Evolutionary conservation across 2,113 vertebrate genomes (phyloP), one percentile per base, ranked within the genome.

Genomic region (Donacobius atricapilla): DNA sequence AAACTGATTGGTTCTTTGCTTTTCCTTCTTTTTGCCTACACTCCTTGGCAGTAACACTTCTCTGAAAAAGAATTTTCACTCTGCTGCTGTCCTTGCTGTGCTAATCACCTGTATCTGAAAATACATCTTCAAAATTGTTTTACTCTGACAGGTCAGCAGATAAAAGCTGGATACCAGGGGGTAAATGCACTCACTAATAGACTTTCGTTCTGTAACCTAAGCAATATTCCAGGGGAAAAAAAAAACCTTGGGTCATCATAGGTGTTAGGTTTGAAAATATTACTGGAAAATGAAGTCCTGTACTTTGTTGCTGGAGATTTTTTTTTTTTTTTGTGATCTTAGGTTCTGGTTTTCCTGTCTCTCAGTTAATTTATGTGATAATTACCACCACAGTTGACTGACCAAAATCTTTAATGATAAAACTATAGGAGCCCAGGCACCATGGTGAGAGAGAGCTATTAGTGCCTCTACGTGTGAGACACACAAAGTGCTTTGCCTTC

Each of bases 311-410:
- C 82, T 90, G 60, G 64, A 84, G 93, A 13, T 66, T 92, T 93
- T 60, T 8, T 75, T 76, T 86, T 72, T 88, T 80, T 28, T 45
- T 40, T 65, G 16, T 40, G 23, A 61, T 68, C 69, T 80, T 79
- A 42, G 20, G 28, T 86, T 82, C 86, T 92, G 72, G 18, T 86
- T 93, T 87, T 83, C 40, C 40, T 47, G 87, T 90, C 84, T 94
- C 90, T 96, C 92, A 77, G 89, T 91, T 96, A 97, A 97, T 96
- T 96, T 97, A 96, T 96, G 95, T 96, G 94, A 95, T 96, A 97
- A 97, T 97, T 96, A 93, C 89, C 90, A 87, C 88, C 95, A 82
- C 93, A 95, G 94, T 30, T 94, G 95, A 96, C 89, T 96, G 97
- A 91, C 94, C 95, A 93, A 94, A 96, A 94, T 97, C 92, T 96